Evolutionary conservation across 2,113 vertebrate genomes (phyloP).

Genomic region (Damaliscus lunatus): DNA sequence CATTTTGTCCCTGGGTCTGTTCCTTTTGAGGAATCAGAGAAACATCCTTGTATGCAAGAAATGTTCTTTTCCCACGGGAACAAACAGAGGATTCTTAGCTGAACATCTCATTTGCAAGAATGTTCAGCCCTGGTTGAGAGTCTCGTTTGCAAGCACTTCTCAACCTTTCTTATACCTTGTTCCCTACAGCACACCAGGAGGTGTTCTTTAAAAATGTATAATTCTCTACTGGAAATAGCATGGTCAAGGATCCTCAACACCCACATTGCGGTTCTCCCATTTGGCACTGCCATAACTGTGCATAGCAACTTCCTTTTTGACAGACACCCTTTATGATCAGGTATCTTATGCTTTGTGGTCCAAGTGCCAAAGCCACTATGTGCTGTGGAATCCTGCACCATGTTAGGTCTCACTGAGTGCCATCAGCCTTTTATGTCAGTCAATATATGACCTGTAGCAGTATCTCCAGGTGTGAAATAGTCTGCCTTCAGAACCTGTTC

Average conservation of each 20-base stretch:
- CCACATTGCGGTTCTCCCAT: not conserved
- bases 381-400: not conserved
- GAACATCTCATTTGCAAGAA: no score
- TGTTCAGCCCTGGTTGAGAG: no score
- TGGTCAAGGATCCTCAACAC: not conserved
- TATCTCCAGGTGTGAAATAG: not conserved
- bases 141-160: no score
- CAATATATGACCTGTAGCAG: not conserved
- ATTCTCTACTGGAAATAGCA: not conserved
- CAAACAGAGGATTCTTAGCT: no score
- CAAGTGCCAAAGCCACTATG: not conserved
- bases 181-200: not conserved
- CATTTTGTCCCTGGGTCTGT: no score
- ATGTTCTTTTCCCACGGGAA: no score
- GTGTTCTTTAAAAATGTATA: not conserved
- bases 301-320: not conserved
- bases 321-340: not conserved
- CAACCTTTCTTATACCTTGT: no score
- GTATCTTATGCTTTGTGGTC: not conserved
- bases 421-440: not conserved
- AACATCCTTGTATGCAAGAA: no score
- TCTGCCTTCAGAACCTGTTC: not conserved
- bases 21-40: no score
- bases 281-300: not conserved
- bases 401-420: not conserved